phyloP scores from a whole-genome alignment of 2,113 vertebrate genomes.

The Syrrhaptes paradoxus region DNA sequence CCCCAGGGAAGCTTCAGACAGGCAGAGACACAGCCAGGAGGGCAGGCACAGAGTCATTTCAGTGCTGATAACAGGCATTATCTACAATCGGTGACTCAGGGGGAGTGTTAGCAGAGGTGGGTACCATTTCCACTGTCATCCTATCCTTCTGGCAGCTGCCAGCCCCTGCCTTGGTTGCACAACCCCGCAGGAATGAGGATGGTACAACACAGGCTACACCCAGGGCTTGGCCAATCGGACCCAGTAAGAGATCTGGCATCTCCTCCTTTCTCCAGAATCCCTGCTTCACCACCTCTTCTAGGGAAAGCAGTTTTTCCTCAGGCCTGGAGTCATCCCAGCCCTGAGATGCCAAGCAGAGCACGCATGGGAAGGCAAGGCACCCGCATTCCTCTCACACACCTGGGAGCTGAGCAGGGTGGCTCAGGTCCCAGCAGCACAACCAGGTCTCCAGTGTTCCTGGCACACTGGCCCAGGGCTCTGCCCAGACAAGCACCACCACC shows the following conservation, averaged over 20 bases:
- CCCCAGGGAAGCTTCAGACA: neutral
- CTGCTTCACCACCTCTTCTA: neutral
- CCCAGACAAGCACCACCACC: neutral
- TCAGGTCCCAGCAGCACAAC: neutral
- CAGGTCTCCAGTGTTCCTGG: neutral
- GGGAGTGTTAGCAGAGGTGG: neutral
- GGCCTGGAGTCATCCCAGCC: neutral
- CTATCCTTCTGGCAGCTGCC: neutral
- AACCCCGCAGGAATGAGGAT: neutral
- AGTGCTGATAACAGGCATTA: neutral
- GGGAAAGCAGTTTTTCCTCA: neutral
- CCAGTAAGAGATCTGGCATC: neutral
- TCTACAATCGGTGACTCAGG: neutral
- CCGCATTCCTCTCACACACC: too few relatives aligned
- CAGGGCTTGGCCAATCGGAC: neutral
- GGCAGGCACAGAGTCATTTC: neutral
- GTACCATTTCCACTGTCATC: neutral
- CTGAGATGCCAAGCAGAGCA: neutral
- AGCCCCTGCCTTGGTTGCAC: neutral
- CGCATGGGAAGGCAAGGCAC: neutral
- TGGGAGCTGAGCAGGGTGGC: neutral
- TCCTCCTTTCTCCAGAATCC: neutral
- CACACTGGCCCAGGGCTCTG: neutral
- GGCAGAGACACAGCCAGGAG: neutral
- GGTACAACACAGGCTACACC: neutral